These are phyloP conservation scores for Phortica variegata DNA, from an alignment of 1,140 invertebrate genomes.

Conservation along the genomic window DNA sequence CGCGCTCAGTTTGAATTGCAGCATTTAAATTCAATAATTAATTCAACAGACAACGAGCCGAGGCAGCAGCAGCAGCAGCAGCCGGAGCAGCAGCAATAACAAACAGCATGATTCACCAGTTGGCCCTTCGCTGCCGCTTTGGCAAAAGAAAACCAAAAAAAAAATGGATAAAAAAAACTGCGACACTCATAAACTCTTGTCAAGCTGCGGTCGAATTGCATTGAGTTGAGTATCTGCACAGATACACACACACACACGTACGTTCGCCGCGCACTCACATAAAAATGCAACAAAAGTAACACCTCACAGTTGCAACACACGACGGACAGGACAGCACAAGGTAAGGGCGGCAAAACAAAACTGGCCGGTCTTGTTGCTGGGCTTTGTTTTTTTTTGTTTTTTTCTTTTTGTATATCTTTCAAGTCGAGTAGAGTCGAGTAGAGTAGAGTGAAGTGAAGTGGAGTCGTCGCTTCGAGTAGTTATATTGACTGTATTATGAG, in stretches of 20 bases:
- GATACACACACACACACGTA: no score
- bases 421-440: no score
- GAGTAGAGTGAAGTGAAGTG: no score
- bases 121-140: constrained; percentile 16
- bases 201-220: constrained; percentile 34
- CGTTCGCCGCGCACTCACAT: constrained; percentile 1
- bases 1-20: constrained; percentile 7
- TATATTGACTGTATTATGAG: constrained; percentile 25
- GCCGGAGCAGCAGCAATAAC: constrained; percentile 14
- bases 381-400: no score
- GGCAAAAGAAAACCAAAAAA: constrained; percentile 29
- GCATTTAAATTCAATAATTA: constrained; percentile 53
- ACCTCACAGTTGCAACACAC: background rate
- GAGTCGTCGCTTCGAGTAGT: no score
- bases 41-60: constrained; percentile 27
- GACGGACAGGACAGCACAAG: background rate
- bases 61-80: constrained; percentile 16
- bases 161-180: constrained; percentile 33
- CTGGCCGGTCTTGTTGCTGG: no score
- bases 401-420: no score
- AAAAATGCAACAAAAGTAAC: constrained; percentile 33
- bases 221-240: constrained; percentile 22
- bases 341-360: constrained; percentile 7
- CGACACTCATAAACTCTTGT: constrained; percentile 54
- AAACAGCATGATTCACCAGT: constrained; percentile 43